A percentile compares a stretch with the other conserved stretches of the same genome.
phyloP scores from a whole-genome alignment of 2,113 vertebrate genomes.

The Silurus glanis region DNA sequence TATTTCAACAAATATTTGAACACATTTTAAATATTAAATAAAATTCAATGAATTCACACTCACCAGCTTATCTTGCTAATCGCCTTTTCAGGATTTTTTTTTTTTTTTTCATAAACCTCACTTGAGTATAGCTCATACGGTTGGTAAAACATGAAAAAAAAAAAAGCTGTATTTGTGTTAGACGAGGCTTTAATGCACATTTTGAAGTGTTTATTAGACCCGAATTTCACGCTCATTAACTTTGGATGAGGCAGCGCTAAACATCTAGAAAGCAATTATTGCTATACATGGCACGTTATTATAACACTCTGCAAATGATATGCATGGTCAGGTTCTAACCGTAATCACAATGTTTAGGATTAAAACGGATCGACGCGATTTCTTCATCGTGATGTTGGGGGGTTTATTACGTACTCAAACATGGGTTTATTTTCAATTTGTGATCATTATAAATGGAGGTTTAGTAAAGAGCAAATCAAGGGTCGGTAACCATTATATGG shows the following conservation, averaged over 20 bases:
- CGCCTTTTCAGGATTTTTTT: too few species aligned
- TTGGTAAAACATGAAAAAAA: neutral
- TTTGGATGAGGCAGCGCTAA: conserved; percentile 38
- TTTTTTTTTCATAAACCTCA: neutral
- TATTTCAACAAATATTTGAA: too few species aligned
- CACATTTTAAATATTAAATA: too few species aligned
- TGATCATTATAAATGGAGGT: too few species aligned
- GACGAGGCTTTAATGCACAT: conserved; percentile 41
- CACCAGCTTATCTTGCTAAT: neutral
- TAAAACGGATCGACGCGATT: neutral
- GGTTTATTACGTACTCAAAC: too few species aligned
- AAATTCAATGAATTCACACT: too few species aligned
- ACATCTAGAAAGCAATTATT: conserved; percentile 45
- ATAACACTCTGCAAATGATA: conserved; percentile 35
- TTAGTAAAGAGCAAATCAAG: too few species aligned
- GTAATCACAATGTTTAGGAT: conserved; percentile 10
- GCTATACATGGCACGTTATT: conserved; percentile 40
- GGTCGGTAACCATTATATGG: too few species aligned
- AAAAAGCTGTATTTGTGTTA: conserved; percentile 38
- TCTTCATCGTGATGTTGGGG: neutral
- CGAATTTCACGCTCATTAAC: conserved; percentile 48
- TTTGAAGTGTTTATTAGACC: conserved; percentile 47
- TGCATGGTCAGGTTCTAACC: conserved; percentile 19
- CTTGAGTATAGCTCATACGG: neutral
- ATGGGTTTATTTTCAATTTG: too few species aligned